These are phyloP conservation scores for Lasioglossum morio DNA, from an alignment of 2,888 invertebrate species.

Conservation along the genomic window DNA sequence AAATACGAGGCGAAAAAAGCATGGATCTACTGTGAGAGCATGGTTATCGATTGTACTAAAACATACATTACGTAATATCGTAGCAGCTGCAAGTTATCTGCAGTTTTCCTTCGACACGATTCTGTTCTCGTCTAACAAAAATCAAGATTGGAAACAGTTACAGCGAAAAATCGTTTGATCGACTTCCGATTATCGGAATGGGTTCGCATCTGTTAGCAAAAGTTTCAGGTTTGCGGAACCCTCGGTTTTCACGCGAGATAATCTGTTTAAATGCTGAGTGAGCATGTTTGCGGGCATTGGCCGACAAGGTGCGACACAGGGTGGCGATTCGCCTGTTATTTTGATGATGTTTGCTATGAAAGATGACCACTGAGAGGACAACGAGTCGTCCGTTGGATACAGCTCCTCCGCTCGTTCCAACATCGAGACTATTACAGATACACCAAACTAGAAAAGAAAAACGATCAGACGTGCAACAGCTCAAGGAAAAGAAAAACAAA, in stretches of 20 bases:
- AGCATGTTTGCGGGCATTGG: slow-evolving; percentile 78
- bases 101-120: slow-evolving; percentile 45
- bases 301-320: slow-evolving; percentile 78
- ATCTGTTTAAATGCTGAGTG: slow-evolving; percentile 78
- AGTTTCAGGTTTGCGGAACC: slow-evolving; percentile 79
- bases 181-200: slow-evolving; percentile 80
- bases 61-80: slow-evolving; percentile 56
- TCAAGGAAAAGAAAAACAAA: neutral
- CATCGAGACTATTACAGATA: slow-evolving; percentile 86
- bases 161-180: slow-evolving; percentile 26
- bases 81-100: slow-evolving; percentile 68
- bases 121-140: slow-evolving; percentile 51
- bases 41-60: slow-evolving; percentile 61
- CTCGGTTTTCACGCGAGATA: slow-evolving; percentile 75
- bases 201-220: slow-evolving; percentile 80
- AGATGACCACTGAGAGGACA: slow-evolving; percentile 78
- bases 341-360: slow-evolving; percentile 78
- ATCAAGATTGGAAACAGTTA: slow-evolving; percentile 32
- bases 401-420: slow-evolving; percentile 85
- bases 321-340: slow-evolving; percentile 74
- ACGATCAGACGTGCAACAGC: slow-evolving; percentile 3
- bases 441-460: slow-evolving; percentile 85
- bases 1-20: slow-evolving; percentile 5
- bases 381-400: slow-evolving; percentile 78
- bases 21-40: slow-evolving; percentile 64